These are phyloP conservation scores for Cladopsammia gracilis DNA, from an alignment of 64 coral and sea anemone genomes.

Conservation along the genomic window DNA sequence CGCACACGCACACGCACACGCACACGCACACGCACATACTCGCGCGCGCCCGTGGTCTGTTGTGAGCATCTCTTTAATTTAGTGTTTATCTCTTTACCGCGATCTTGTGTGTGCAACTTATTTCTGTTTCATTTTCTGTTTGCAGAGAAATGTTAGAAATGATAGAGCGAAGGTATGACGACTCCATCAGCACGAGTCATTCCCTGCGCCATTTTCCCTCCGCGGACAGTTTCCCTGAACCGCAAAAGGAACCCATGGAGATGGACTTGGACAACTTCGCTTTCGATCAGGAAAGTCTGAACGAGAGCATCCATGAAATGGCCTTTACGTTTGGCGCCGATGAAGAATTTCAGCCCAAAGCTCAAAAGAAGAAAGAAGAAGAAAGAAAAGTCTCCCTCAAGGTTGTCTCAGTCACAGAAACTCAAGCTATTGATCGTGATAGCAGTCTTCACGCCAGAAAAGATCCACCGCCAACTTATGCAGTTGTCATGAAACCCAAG, in stretches of 20 bases:
- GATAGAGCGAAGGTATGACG: conserved; percentile 11
- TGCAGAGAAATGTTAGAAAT: background rate
- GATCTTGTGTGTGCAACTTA: too few relatives aligned
- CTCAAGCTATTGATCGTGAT: background rate
- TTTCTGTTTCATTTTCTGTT: background rate
- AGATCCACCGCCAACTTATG: background rate
- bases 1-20: too few relatives aligned
- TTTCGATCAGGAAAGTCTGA: conserved; percentile 34
- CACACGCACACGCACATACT: too few relatives aligned
- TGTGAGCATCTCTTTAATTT: too few relatives aligned
- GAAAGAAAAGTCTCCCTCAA: background rate
- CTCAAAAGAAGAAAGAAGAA: background rate
- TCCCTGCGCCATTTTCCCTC: background rate
- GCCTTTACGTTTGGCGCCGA: conserved; percentile 6
- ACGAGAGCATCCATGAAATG: conserved; percentile 25
- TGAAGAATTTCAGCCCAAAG: conserved; percentile 12
- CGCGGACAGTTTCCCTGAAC: conserved; percentile 9
- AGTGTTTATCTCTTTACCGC: too few relatives aligned
- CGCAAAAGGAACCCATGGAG: conserved; percentile 1
- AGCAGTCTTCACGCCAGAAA: background rate
- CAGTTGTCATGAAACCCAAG: conserved; percentile 14
- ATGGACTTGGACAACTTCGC: conserved; percentile 22
- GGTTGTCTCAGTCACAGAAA: conserved; percentile 23
- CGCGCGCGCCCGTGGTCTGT: too few relatives aligned
- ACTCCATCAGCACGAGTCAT: background rate